Evolutionary conservation across 2,888 invertebrate genomes (phyloP), one percentile per base, ranked within the genome.

Genomic region (Dicycla oo): DNA sequence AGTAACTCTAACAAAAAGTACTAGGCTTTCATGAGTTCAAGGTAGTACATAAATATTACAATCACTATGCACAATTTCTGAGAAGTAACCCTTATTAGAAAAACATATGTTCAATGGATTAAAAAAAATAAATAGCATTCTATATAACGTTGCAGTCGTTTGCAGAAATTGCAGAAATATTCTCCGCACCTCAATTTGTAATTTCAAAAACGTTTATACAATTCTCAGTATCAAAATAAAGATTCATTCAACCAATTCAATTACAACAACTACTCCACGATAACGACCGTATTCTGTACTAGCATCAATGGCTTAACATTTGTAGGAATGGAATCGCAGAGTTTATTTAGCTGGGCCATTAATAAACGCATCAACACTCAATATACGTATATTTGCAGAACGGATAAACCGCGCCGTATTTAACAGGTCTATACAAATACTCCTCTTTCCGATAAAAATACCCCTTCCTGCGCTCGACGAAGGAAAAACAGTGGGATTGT

Each of bases 341-440:
- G 57, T 83, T 78, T 84, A 78, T 78, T 80, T 80, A 74, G 63
- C 71, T 62, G 63, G 8, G 54, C 78, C 71, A 73, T 74, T 86
- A 78, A 70, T 79, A 68, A 76, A 79, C 73, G 64, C 75, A 73
- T 82, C 69, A 78, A 64, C 81, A 84, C 78, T 64, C 71, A 74
- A 80, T 83, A 75, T n/a, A n/a, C n/a, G n/a, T n/a, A n/a, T 77
- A 82, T 84, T 84, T 77, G 47, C 45, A 40, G 56, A 56, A 34
- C 60, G 58, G 53, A 58, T 79, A 75, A 75, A 73, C 57, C 70
- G 40, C 0, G 6, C 73, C 58, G 54, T 72, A 61, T 57, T 54
- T 73, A 68, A 67, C 63, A 45, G 20, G 65, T 57, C 60, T 57
- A 63, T 71, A 75, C 54, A 83, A 67, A 78, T 60, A 61, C 56